Evolutionary conservation across 2,888 invertebrate species (phyloP), one percentile per base, ranked within the genome.

Genomic region (Anthophora plumipes): DNA sequence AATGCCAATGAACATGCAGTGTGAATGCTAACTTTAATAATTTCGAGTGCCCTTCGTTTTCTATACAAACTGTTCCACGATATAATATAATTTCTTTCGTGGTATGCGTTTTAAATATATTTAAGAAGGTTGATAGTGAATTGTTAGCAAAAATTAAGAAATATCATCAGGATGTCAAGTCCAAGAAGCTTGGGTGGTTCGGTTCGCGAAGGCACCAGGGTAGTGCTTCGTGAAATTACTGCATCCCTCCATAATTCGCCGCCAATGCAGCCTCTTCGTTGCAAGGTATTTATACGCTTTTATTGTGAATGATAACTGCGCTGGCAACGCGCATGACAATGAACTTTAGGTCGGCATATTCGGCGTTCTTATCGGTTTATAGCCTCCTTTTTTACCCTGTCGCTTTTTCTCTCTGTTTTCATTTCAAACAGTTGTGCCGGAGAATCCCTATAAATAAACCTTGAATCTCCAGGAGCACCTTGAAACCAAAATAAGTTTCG

Each of bases 211-310:
- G 91, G 91, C 9, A 91, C 89, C 31, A 87, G 91, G 61, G 87
- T 91, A 12, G 87, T 92, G 48, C 83, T 92, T 43, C 89, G 90
- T 37, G 92, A 92, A 80, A 92, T 91, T 69, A 92, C 92, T 41
- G 91, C 90, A n/a, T 86, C 88, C 17, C 86, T 92, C 52, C 90
- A 92, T 39, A 92, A 92, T 86, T 92, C 91, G 17, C 80, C 92
- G 17, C 86, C 89, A 20, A 73, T 80, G 52, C 88, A 86, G 31
- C 59, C 83, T 39, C 64, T 85, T 17, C 85, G 81, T 55, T 82
- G 73, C 74, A 91, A 91, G 89, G 92, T 91, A 88, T 75, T 77
- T 9, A 48, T 60, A 54, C 12, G 25, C n/a, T 73, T 54, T 37
- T 22, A 7, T n/a, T 31, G 9, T 6, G 17, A n/a, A 39, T 11